Conservation (phyloP, 2,797 vertebrate species). For the Toxotes lorentzi region DNA sequence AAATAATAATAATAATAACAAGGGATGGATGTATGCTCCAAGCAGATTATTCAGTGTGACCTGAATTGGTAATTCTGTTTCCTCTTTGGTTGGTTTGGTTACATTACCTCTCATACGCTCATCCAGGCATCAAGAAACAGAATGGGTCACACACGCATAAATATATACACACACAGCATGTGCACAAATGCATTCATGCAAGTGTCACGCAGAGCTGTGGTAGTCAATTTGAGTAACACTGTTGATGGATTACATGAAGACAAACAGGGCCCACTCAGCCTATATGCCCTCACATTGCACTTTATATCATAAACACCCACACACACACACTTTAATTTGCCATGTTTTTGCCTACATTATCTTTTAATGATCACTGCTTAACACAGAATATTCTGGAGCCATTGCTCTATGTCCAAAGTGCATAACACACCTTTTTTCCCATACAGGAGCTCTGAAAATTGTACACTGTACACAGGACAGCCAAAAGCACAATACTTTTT, state of each 20-base stretch:
- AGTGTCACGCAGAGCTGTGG: conserved; percentile 28
- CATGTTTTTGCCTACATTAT: conserved; percentile 53
- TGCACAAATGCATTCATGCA: conserved; percentile 50
- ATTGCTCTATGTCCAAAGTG: conserved; percentile 62
- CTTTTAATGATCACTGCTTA: conserved; percentile 38
- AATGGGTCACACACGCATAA: conserved; percentile 32
- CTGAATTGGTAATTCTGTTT: conserved; percentile 43
- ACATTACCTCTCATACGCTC: conserved; percentile 34
- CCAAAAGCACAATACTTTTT: conserved; percentile 83
- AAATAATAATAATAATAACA: conserved; percentile 9
- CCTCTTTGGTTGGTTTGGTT: conserved; percentile 40
- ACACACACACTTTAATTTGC: conserved; percentile 45
- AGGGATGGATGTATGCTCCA: conserved; percentile 42
- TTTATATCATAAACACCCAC: conserved; percentile 68
- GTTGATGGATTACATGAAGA: conserved; percentile 53
- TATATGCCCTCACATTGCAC: conserved; percentile 80
- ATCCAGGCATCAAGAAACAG: conserved; percentile 47
- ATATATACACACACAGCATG: conserved; percentile 36
- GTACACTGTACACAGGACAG: conserved; percentile 73
- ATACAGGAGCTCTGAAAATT: conserved; percentile 71
- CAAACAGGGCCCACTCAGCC: conserved; percentile 57
- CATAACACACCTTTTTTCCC: conserved; percentile 20
- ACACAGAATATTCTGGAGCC: conserved; percentile 45
- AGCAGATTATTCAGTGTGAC: conserved; percentile 40
- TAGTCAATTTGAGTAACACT: conserved; percentile 34